Base-by-base conservation (phyloP, 2,888 invertebrate genomes). In the Xiphydria camelus region DNA sequence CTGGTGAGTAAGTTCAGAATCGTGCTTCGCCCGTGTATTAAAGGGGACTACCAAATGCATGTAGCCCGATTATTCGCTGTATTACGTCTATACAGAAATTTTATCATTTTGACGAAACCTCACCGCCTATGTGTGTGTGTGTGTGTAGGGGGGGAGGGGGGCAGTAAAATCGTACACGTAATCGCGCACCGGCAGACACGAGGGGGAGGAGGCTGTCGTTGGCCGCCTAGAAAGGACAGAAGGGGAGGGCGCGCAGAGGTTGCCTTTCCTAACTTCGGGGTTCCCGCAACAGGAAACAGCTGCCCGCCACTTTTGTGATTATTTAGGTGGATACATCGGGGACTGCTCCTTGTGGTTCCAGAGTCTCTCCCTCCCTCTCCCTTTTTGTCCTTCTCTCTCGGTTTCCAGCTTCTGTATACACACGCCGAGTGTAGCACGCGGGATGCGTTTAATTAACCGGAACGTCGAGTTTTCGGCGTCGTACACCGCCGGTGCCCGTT, bases 211-310 rank as follows among this genome's bases (percentile, higher is more conserved):
- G n/a, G n/a, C 23, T n/a, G 23, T 7, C 6, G 6, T n/a, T 23
- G 7, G 21, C 14, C 6, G 9, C 35, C n/a, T n/a, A n/a, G n/a
- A 23, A 23, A n/a, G 23, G 23, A n/a, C n/a, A n/a, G n/a, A 34
- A 41, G 41, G 45, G 34, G 36, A 14, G 6, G 5, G 15, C 20
- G 31, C 10, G 4, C 17, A 39, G 29, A 38, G 17, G 22, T 32
- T 33, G 39, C 45, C 35, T 50, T 45, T 39, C 42, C 38, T 41
- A 40, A 45, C 51, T 41, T 46, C 43, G 47, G 45, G 51, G 48
- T 64, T 59, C 60, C n/a, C 55, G 47, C 51, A 55, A 59, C 65
- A 63, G 68, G 70, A 68, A 70, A 57, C 70, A 70, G 68, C 70
- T 70, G 70, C 55, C 51, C 29, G 34, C 49, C 58, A 57, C 51